phyloP scores from a whole-genome alignment of 2,797 vertebrate genomes.

The Sebastes jordani region DNA sequence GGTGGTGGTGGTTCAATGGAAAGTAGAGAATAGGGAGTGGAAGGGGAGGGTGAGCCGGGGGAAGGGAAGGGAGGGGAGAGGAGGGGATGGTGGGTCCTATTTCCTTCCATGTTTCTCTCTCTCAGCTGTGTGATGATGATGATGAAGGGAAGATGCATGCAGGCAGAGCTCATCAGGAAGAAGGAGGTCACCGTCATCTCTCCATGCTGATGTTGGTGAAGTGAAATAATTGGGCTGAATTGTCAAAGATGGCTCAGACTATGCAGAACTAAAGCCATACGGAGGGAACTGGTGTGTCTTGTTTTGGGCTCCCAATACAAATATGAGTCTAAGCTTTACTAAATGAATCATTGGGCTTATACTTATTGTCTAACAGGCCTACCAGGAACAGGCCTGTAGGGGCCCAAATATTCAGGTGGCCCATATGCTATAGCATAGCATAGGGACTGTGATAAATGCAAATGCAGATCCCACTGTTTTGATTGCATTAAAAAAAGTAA shows the following conservation, averaged over 20 bases:
- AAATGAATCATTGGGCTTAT: not conserved
- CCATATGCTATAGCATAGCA: too few species aligned
- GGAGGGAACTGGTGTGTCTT: not conserved
- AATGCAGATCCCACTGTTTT: too few species aligned
- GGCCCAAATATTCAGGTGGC: not conserved
- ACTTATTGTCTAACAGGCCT: not conserved
- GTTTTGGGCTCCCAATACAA: not conserved
- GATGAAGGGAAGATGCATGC: conserved; percentile 28
- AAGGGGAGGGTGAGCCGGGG: conserved; percentile 48
- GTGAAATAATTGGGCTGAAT: conserved; percentile 23
- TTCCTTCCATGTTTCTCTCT: conserved; percentile 67
- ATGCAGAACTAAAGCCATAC: not conserved
- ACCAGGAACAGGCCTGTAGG: accelerated
- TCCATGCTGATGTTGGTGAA: not conserved
- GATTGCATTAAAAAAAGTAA: too few species aligned
- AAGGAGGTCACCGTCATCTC: conserved; percentile 38
- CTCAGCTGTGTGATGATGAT: conserved; percentile 59
- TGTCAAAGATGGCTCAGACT: not conserved
- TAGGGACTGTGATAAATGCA: too few species aligned
- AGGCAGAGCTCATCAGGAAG: conserved; percentile 34
- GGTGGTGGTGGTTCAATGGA: conserved; percentile 63
- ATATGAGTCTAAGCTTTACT: not conserved
- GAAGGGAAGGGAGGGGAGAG: conserved; percentile 28
- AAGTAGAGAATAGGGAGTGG: conserved; percentile 69
- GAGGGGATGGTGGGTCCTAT: conserved; percentile 61